Percentiles rank a stretch among this genome's conserved stretches.
These are phyloP conservation scores for Papilio aristodemus DNA, from an alignment of 1,140 invertebrate genomes.

Conservation along the genomic window DNA sequence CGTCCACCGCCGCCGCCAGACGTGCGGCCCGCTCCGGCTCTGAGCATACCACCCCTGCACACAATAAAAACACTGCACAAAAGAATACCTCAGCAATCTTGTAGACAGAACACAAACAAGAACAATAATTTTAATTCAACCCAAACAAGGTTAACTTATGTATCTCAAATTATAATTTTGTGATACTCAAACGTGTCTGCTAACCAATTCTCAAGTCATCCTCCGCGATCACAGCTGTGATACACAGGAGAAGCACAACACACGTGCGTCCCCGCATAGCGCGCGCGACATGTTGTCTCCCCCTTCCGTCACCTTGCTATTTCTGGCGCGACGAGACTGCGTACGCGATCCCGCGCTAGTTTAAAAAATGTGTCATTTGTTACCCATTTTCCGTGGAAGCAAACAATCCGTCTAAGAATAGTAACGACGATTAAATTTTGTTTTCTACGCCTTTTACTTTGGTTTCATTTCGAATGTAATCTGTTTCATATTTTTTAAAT, in stretches of 20 bases:
- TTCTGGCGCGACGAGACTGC: constrained; percentile 10
- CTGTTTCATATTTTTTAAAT: too few species aligned
- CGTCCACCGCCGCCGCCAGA: constrained; percentile 27
- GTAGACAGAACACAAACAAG: background rate
- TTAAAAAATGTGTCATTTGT: constrained; percentile 3
- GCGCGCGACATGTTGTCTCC: constrained; percentile 8
- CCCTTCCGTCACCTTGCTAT: background rate
- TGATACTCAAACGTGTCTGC: background rate
- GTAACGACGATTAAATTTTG: background rate
- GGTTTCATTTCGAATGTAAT: too few species aligned
- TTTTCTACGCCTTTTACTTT: too few species aligned
- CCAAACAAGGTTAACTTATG: background rate
- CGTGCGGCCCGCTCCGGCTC: constrained; percentile 21
- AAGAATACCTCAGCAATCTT: background rate
- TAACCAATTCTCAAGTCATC: constrained; percentile 29
- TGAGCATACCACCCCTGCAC: constrained; percentile 24
- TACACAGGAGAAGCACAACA: background rate
- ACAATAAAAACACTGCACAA: background rate
- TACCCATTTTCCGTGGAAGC: background rate
- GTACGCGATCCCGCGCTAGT: background rate
- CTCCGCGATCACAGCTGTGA: background rate
- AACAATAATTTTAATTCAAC: background rate
- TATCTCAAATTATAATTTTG: background rate
- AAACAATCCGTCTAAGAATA: constrained; percentile 13
- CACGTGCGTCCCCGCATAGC: constrained; percentile 20